Base-by-base conservation (phyloP, 1,140 invertebrate genomes). In the Hylyphantes graminicola region DNA sequence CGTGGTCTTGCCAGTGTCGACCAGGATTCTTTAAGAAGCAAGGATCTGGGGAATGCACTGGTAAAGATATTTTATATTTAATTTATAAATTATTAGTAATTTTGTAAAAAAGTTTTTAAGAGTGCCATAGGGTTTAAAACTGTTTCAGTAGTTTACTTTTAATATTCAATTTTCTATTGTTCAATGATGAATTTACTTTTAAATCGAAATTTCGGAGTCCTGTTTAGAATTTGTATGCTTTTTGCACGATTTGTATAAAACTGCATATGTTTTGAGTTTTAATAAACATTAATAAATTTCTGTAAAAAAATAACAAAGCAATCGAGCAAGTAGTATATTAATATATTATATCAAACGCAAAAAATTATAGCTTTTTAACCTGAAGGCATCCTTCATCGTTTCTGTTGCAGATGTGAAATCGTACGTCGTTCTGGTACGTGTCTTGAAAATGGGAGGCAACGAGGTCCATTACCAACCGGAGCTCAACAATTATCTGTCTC, bases 1-100 rank as follows among this genome's bases (percentile, higher is more conserved):
- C 77, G 3, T 86, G 86, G 86, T 68, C 75, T 48, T 86, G 86
- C 57, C 81, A 82, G 19, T 86, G 86, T 50, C 84, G 76, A 55
- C 81, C 86, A 7, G 86, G 86, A 50, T 85, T 78, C 87, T 94
- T 94, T 6, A 92, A 95, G 88, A 95, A 96, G 92, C 95, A 96
- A 90, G 93, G 92, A 6, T 95, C 95, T 88, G 92, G 93, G 86
- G 94, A 94, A 57, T 97, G 96, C 88, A 96, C 95, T 93, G 95
- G 95, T 96, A 92, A 93, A 92, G 91, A 11, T 15, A 48, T 50
- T 10, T 13, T 9, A 7, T 51, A n/a, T 68, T 7, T 13, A 35
- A 35, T 48, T 6, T 67, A 35, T 35, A 2, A 35, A n/a, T 5
- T 2, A 35, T 35, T 1, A 35, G 35, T 35, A 35, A 35, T 35